Evolutionary conservation across 2,797 vertebrate species (phyloP).

Genomic region (Momotus momota): DNA sequence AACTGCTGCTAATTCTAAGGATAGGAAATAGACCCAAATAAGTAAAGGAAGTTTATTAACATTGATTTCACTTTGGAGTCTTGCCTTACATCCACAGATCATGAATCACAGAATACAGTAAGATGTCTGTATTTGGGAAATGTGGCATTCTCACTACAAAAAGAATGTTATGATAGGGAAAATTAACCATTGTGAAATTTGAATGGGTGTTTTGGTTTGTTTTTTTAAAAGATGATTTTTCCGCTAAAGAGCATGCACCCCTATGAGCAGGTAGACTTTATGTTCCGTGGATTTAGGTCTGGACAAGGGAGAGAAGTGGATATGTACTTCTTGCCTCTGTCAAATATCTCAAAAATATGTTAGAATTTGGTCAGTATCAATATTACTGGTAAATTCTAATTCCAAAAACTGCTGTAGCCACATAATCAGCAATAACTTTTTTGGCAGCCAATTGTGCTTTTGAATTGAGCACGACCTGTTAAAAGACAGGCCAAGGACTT

Average conservation of each 20-base stretch:
- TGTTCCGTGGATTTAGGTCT: not conserved
- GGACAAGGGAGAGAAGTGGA: not conserved
- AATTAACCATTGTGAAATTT: not conserved
- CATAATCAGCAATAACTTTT: not conserved
- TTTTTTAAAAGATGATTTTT: not conserved
- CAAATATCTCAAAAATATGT: not conserved
- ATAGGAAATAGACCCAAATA: not conserved
- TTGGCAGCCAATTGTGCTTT: not conserved
- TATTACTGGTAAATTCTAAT: not conserved
- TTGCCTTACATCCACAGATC: not conserved
- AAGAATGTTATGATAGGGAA: not conserved
- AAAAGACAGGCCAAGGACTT: conserved; percentile 42
- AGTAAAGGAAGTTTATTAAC: not conserved
- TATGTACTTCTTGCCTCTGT: not conserved
- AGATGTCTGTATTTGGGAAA: not conserved
- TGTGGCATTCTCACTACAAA: not conserved
- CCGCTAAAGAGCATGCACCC: not conserved
- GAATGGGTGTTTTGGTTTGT: fast-evolving
- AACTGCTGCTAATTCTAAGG: not conserved
- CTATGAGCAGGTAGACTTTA: not conserved
- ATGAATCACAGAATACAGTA: not conserved
- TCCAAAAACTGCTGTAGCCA: not conserved
- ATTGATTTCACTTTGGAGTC: not conserved
- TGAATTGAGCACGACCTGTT: not conserved
- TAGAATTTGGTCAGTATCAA: not conserved